These are phyloP conservation scores for Cryptoprocta ferox DNA, from an alignment of 2,797 vertebrate genomes.

Conservation along the genomic window DNA sequence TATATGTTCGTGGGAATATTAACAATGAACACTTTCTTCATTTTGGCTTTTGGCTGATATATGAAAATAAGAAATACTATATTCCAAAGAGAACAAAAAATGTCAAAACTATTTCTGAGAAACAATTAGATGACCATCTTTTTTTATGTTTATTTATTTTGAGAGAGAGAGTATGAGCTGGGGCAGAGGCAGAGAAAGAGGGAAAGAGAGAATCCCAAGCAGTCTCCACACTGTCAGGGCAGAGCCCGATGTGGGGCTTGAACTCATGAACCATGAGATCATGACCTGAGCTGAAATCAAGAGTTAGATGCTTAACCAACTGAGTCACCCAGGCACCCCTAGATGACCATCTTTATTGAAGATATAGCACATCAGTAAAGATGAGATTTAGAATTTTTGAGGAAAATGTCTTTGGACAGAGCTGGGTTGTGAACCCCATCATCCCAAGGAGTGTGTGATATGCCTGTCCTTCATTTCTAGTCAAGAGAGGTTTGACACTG, in stretches of 20 bases:
- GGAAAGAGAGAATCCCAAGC: too few species aligned
- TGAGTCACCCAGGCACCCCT: too few species aligned
- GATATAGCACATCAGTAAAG: not conserved
- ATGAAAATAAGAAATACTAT: not conserved
- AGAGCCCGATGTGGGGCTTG: too few species aligned
- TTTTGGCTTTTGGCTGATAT: not conserved
- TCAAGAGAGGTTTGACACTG: not conserved
- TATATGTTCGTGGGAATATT: not conserved
- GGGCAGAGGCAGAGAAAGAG: too few species aligned
- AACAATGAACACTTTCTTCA: not conserved
- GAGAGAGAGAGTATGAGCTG: too few species aligned
- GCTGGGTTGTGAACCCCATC: not conserved
- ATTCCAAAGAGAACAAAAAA: not conserved
- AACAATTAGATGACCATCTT: not conserved
- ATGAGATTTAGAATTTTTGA: not conserved
- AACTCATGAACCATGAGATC: too few species aligned
- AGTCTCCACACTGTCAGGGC: too few species aligned
- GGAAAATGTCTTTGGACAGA: not conserved
- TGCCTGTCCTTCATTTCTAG: not conserved
- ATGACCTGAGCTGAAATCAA: too few species aligned
- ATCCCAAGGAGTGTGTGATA: not conserved
- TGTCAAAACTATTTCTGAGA: not conserved
- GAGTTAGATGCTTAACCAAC: too few species aligned
- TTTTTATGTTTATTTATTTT: not conserved
- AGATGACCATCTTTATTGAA: not conserved